Conservation (phyloP, 2,888 invertebrate species). For the Cerastis rubricosa region DNA sequence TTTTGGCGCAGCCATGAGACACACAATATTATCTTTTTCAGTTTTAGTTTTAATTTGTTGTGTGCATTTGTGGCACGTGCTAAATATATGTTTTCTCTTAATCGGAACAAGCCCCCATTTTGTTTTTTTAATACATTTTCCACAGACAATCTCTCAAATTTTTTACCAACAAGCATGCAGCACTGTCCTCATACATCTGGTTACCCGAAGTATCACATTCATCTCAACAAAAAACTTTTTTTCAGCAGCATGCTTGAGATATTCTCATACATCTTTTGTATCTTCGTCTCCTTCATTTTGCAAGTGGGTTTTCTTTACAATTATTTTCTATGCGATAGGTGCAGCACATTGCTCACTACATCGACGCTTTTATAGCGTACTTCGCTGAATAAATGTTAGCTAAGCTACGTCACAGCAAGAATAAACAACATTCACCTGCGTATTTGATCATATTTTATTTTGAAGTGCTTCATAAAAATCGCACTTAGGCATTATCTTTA, state of each 20-base stretch:
- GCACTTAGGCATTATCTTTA: constrained; percentile 28
- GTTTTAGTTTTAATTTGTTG: too few species aligned
- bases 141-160: not conserved
- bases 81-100: too few species aligned
- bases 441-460: constrained; percentile 14
- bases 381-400: constrained; percentile 44
- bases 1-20: too few species aligned
- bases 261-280: not conserved
- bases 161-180: not conserved
- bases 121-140: not conserved
- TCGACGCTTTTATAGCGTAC: constrained; percentile 57
- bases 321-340: constrained; percentile 14
- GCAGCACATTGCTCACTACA: constrained; percentile 46
- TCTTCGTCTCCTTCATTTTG: not conserved
- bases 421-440: constrained; percentile 8
- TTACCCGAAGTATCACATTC: too few species aligned
- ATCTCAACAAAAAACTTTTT: not conserved
- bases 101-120: not conserved
- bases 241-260: not conserved
- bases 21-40: too few species aligned
- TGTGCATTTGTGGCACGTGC: too few species aligned
- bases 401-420: constrained; percentile 44
- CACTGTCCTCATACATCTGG: too few species aligned
- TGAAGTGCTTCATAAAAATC: constrained; percentile 35
- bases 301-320: constrained; percentile 36